Conservation (phyloP, 2,797 vertebrate genomes). For the Chloroceryle inda region DNA sequence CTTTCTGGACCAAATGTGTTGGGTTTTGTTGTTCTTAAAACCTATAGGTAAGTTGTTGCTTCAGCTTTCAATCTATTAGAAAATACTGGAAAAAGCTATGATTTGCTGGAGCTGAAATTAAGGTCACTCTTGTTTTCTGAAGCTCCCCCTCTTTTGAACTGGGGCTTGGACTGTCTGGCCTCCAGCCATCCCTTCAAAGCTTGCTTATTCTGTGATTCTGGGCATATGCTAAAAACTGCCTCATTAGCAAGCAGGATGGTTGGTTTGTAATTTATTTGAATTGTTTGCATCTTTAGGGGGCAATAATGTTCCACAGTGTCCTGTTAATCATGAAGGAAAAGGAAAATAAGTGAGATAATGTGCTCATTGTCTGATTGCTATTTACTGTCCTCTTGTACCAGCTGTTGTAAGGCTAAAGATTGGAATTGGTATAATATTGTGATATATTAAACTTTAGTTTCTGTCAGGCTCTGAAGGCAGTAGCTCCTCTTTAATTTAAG, state of each 20-base stretch:
- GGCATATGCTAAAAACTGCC: background rate
- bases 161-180: background rate
- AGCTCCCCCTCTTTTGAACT: background rate
- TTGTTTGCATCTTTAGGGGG: background rate
- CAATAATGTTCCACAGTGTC: background rate
- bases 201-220: background rate
- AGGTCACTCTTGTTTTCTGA: background rate
- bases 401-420: background rate
- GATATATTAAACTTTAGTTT: background rate
- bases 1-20: background rate
- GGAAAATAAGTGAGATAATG: background rate
- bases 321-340: background rate
- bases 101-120: background rate
- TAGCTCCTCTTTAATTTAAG: background rate
- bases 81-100: background rate
- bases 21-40: background rate
- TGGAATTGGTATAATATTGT: background rate
- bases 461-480: background rate
- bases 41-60: accelerated
- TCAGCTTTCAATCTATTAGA: background rate
- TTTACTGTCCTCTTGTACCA: background rate
- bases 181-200: background rate
- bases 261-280: background rate
- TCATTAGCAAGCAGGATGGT: background rate
- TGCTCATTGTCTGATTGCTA: background rate